Evolutionary conservation across 2,888 invertebrate species (phyloP).

Genomic region (Acronicta aceris): DNA sequence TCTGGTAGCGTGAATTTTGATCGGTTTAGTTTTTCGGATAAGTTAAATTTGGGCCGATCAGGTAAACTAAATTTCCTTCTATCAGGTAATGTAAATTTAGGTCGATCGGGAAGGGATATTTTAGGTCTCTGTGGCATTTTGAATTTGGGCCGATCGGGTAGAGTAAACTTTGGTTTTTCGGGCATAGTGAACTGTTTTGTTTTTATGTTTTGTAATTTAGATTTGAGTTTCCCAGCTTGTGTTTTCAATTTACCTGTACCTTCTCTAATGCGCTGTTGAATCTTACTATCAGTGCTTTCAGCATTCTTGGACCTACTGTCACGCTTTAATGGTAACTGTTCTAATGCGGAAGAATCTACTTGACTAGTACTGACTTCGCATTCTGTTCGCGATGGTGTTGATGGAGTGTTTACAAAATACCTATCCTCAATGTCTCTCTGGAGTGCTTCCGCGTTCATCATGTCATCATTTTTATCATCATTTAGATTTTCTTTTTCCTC

Average conservation of each 20-base stretch:
- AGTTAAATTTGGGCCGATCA: constrained; percentile 88
- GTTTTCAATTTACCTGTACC: constrained; percentile 92
- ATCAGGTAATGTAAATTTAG: constrained; percentile 89
- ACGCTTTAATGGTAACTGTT: constrained; percentile 90
- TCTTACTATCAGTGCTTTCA: constrained; percentile 87
- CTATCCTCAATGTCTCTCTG: constrained; percentile 91
- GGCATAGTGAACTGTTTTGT: constrained; percentile 87
- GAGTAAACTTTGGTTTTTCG: constrained; percentile 88
- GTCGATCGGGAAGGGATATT: constrained; percentile 88
- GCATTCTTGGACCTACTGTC: constrained; percentile 87
- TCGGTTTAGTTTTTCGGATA: constrained; percentile 88
- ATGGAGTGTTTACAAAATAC: constrained; percentile 89
- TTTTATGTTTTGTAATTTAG: constrained; percentile 91
- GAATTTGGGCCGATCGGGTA: constrained; percentile 88
- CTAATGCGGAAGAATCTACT: constrained; percentile 91
- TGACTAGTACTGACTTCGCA: constrained; percentile 91
- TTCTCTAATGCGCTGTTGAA: constrained; percentile 91
- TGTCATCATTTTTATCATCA: constrained; percentile 69
- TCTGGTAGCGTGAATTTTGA: constrained; percentile 91
- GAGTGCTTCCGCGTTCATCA: constrained; percentile 85
- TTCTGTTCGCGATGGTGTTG: constrained; percentile 90
- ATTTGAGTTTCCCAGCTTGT: constrained; percentile 93
- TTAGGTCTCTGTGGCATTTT: constrained; percentile 88
- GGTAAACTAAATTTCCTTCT: constrained; percentile 91
- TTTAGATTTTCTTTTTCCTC: constrained; percentile 75